These are phyloP conservation scores for Dastarcus helophoroides DNA, from an alignment of 2,888 invertebrate species.

Conservation along the genomic window DNA sequence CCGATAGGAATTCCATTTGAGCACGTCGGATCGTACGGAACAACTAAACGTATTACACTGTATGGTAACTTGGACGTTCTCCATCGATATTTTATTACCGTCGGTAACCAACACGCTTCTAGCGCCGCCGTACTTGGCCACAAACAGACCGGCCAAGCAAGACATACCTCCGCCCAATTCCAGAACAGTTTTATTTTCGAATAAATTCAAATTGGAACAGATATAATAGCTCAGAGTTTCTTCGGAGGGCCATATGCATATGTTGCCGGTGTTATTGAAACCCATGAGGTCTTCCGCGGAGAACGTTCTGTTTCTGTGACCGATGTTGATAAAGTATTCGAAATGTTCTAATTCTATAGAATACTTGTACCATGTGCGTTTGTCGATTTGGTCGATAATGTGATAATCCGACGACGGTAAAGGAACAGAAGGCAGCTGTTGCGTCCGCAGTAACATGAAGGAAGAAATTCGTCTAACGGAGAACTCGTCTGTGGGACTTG, in stretches of 20 bases:
- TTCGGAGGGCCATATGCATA: conserved; percentile 72
- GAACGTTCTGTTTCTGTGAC: conserved; percentile 48
- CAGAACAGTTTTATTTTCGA: conserved; percentile 55
- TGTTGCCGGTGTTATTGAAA: conserved; percentile 73
- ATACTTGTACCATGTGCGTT: conserved; percentile 53
- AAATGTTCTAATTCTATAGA: conserved; percentile 38
- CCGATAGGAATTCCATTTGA: conserved; percentile 43
- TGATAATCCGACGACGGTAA: conserved; percentile 14
- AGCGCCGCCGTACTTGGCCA: conserved; percentile 55
- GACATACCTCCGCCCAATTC: conserved; percentile 82
- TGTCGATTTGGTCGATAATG: conserved; percentile 32
- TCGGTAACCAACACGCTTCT: conserved; percentile 60
- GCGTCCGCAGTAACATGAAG: conserved; percentile 44
- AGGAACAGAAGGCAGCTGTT: conserved; percentile 27
- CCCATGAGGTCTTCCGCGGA: conserved; percentile 63
- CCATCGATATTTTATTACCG: conserved; percentile 64
- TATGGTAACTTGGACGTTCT: conserved; percentile 57
- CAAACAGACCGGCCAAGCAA: conserved; percentile 63
- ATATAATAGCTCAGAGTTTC: conserved; percentile 60
- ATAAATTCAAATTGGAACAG: conserved; percentile 50
- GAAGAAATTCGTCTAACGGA: conserved; percentile 48
- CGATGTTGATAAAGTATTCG: conserved; percentile 45
- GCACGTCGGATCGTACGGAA: conserved; percentile 41
- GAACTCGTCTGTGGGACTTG: conserved; percentile 39
- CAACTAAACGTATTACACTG: conserved; percentile 49